Evolutionary conservation across 37 sponge, comb jelly and placozoan genomes (phyloP), one percentile per base, ranked within the genome.

Genomic region (Oscarella lobularis): DNA sequence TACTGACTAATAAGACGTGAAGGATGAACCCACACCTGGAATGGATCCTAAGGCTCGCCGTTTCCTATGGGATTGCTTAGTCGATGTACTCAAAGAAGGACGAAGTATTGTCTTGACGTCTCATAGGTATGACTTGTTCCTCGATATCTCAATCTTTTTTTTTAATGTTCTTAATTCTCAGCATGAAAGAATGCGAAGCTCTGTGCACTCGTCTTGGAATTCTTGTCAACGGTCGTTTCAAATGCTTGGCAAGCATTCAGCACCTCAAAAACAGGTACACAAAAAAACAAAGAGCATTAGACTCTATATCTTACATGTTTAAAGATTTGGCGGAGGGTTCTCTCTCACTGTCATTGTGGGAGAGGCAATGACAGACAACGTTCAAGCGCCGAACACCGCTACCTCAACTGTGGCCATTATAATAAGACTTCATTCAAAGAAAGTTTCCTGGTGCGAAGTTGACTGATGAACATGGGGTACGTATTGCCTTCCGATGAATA

Each of bases 151-250:
- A n/a, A n/a, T n/a, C n/a, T n/a, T n/a, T 34, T n/a, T n/a, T 71
- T 31, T 3, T 75, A 67, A 36, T 14, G 2, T 55, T 30, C 41
- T 37, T 38, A 34, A 38, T 20, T 3, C 40, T 30, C 73, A 88
- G 88, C 65, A 97, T 97, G 94, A 92, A 97, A 79, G 99, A 97
- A 80, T 97, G 99, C 86, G 99, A 97, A 75, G 99, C 99, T 71
- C 81, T 97, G 74, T 97, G 99, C 60, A 97, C 89, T 36, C 41
- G 91, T 33, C 77, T 97, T 35, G 94, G 89, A 67, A 93, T 93
- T 83, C 92, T 93, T 91, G 94, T 93, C 41, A 97, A 97, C 77
- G 99, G 98, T 36, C 39, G 66, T 32, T 96, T 96, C 87, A 92
- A 92, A 74, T 92, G 98, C 80, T 80, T 96, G 5, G 98, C 93